Percentiles rank a stretch among this genome's conserved stretches.
Conservation (phyloP, 2,797 vertebrate genomes). For the Phyllotis vaccarum region DNA sequence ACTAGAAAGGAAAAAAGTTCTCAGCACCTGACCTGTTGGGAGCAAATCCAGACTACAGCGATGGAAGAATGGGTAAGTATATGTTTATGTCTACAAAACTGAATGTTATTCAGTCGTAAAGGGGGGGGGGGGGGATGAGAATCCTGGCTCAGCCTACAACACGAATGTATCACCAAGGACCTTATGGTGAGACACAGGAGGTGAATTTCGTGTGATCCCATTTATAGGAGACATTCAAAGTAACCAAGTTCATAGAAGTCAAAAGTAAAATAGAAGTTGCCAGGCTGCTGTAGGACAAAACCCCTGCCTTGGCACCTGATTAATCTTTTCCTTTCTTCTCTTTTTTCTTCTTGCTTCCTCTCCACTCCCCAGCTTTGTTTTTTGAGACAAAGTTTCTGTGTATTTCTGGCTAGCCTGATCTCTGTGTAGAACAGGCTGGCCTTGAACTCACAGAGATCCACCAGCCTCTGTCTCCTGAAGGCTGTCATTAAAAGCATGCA, state of each 20-base stretch:
- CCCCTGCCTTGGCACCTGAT: neutral
- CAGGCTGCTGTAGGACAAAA: neutral
- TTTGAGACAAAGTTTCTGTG: neutral
- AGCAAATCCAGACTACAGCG: neutral
- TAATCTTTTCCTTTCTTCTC: neutral
- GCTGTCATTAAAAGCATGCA: no score
- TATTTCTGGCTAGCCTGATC: neutral
- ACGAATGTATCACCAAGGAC: neutral
- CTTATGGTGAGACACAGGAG: neutral
- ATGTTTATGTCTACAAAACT: neutral
- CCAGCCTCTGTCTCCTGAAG: neutral
- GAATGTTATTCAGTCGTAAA: neutral
- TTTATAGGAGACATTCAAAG: neutral
- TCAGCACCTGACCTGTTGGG: neutral
- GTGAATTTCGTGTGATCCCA: neutral
- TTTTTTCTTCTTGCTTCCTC: no score
- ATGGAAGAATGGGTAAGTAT: neutral
- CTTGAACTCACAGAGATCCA: neutral
- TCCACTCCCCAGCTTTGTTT: accelerated
- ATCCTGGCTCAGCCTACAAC: neutral
- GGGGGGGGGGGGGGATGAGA: no score
- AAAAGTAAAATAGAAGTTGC: neutral
- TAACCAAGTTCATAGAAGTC: neutral
- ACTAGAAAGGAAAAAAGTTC: neutral
- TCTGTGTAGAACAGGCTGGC: neutral